Conservation (phyloP, 2,113 vertebrate genomes). For the Meles meles region DNA sequence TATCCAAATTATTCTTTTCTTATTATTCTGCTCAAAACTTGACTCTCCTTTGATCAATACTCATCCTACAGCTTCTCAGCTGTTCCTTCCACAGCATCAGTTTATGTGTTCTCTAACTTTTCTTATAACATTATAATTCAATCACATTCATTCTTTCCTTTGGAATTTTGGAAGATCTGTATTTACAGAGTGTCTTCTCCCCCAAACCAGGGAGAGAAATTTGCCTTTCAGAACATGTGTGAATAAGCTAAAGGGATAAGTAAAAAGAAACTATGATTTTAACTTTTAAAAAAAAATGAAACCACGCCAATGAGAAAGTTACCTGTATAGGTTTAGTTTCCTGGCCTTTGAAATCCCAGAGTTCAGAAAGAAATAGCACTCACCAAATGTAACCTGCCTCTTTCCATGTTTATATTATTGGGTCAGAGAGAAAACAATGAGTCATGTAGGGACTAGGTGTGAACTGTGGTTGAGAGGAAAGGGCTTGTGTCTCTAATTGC, state of each 20-base stretch:
- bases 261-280: not conserved
- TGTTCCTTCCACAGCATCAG: not conserved
- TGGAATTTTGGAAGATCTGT: not conserved
- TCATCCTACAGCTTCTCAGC: not conserved
- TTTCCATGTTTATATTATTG: not conserved
- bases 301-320: not conserved
- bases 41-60: not conserved
- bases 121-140: not conserved
- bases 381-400: not conserved
- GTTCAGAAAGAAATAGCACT: not conserved
- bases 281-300: not conserved
- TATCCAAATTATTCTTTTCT: not conserved
- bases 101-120: not conserved
- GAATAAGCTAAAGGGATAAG: not conserved
- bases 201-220: not conserved
- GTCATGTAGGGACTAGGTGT: not conserved
- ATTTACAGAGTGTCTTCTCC: not conserved
- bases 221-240: not conserved
- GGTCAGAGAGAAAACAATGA: not conserved
- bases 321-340: not conserved
- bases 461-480: not conserved
- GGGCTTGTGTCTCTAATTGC: not conserved
- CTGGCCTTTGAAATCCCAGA: not conserved
- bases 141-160: not conserved
- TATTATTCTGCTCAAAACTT: constrained; percentile 26